A percentile compares a stretch with the other conserved stretches of the same genome.
Evolutionary conservation across 2,888 invertebrate genomes (phyloP).

Genomic region (Incurvaria masculella): DNA sequence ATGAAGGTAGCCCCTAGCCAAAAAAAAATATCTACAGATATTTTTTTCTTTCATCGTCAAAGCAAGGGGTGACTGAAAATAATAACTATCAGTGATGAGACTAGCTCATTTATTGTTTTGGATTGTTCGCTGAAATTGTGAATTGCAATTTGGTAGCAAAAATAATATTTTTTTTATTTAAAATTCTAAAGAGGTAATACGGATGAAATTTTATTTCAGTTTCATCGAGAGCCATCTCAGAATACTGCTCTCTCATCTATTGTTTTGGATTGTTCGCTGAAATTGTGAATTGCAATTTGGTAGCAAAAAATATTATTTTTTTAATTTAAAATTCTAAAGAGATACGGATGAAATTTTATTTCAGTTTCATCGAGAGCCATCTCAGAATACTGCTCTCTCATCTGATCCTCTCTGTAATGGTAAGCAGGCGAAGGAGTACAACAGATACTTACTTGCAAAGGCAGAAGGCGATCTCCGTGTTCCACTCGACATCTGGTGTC

Average conservation of each 20-base stretch:
- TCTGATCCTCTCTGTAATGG: not conserved
- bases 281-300: constrained; percentile 3
- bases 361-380: too few species aligned
- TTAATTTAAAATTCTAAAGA: too few species aligned
- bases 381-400: too few species aligned
- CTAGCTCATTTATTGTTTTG: constrained; percentile 11
- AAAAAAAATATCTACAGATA: not conserved
- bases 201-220: too few species aligned
- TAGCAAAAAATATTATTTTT: constrained; percentile 10
- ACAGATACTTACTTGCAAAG: constrained; percentile 80
- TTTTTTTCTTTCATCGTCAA: constrained; percentile 14
- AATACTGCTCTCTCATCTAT: too few species aligned
- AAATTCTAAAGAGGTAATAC: not conserved
- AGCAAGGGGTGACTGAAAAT: constrained; percentile 11
- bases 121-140: constrained; percentile 5
- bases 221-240: too few species aligned
- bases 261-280: constrained; percentile 8
- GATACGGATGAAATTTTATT: too few species aligned
- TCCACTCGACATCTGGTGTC: constrained; percentile 75
- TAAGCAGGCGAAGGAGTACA: not conserved
- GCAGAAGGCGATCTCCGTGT: constrained; percentile 88
- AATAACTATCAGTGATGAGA: too few species aligned
- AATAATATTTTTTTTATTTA: constrained; percentile 6
- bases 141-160: constrained; percentile 7
- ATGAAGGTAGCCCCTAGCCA: constrained; percentile 3